Conservation (phyloP, 2,113 vertebrate species). For the Glareola pratincola region DNA sequence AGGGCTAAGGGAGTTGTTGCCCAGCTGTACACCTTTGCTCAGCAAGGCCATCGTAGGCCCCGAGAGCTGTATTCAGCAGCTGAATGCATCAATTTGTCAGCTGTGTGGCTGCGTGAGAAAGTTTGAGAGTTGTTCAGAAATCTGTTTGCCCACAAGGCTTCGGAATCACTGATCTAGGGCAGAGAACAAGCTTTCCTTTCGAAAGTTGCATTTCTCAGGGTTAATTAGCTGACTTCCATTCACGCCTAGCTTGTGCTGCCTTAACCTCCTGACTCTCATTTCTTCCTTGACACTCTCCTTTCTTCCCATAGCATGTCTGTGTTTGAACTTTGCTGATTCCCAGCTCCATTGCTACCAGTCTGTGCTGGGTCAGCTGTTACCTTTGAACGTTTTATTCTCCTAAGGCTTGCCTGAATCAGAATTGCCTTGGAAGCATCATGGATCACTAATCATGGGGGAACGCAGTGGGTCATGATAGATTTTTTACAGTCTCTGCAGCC, state of each 20-base stretch:
- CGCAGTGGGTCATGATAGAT: neutral
- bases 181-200: conserved; percentile 8
- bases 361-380: conserved; percentile 13
- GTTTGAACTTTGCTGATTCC: neutral
- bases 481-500: neutral
- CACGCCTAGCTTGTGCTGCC: neutral
- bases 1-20: neutral
- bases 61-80: neutral
- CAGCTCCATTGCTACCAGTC: neutral
- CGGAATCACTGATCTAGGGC: neutral
- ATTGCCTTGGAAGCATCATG: neutral
- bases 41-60: neutral
- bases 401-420: neutral
- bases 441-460: neutral
- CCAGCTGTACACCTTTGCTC: neutral
- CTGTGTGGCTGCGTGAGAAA: conserved; percentile 26
- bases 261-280: neutral
- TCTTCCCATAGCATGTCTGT: neutral
- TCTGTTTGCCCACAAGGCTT: neutral
- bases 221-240: conserved; percentile 38
- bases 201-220: neutral
- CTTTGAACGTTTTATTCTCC: neutral
- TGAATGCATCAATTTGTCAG: neutral
- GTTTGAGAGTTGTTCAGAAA: neutral
- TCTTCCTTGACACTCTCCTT: neutral